Conservation (phyloP, 2,113 vertebrate species). For the Dolichotis patagonum region DNA sequence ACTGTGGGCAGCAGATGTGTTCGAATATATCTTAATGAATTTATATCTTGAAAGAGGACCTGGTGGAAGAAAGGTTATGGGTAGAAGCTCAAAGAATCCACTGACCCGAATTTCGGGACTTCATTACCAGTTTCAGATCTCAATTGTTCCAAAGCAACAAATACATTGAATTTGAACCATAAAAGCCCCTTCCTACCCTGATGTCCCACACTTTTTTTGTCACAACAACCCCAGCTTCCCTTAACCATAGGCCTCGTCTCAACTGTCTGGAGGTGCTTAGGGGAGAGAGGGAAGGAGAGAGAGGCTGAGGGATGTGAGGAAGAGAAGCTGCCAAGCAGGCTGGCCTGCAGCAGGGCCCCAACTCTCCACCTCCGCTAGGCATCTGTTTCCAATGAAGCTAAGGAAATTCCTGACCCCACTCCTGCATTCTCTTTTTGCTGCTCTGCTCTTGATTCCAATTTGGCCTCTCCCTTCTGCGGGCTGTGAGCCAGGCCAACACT, state of each 20-base stretch:
- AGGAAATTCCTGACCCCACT: slow-evolving; percentile 62
- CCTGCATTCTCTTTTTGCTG: neutral
- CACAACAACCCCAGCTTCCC: neutral
- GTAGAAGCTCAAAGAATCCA: neutral
- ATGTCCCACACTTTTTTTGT: neutral
- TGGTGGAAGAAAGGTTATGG: neutral
- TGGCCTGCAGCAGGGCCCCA: neutral
- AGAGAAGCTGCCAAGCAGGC: neutral
- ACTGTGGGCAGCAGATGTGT: neutral
- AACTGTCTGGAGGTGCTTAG: neutral
- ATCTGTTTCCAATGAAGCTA: slow-evolving; percentile 74
- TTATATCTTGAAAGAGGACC: neutral
- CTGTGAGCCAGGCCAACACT: slow-evolving; percentile 3
- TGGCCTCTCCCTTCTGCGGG: neutral
- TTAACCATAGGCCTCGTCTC: neutral
- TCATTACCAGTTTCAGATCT: neutral
- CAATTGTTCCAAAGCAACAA: neutral
- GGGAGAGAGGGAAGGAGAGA: accelerated
- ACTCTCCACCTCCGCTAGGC: neutral
- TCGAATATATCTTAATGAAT: neutral
- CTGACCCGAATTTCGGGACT: neutral
- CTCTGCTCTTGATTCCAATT: neutral
- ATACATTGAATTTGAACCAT: neutral
- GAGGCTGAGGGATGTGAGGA: neutral
- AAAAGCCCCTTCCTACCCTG: neutral